Base-by-base conservation (phyloP, 2,888 invertebrate species). In the Amiota communis region DNA sequence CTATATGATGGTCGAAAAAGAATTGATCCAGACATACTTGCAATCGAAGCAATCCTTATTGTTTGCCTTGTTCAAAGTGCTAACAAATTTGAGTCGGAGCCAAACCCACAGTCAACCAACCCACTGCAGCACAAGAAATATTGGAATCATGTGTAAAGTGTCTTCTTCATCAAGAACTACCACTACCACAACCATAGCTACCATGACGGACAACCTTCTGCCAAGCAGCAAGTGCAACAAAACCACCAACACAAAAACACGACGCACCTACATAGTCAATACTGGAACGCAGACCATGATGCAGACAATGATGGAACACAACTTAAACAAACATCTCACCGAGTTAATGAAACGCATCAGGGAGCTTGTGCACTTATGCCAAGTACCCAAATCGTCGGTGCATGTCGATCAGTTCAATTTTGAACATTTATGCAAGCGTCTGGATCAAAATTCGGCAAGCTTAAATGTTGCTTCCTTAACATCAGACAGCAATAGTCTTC, bases 11-110 rank as follows among this genome's bases (percentile, higher is more conserved):
- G 20, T 74, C 6, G 20, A 23, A 1, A 2, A 36, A 57, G 9
- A n/a, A 51, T 72, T 81, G 36, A 8, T 57, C 46, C 36, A 57
- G 2, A 63, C 69, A 12, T 83, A 83, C 64, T 69, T 47, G 13
- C 71, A 77, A 59, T 53, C 78, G 11, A 70, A 71, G 17, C 61
- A 75, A 1, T 78, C 79, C 1, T 56, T 80, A 69, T 64, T 80
- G 20, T 48, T 74, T n/a, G 49, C 71, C 9, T 59, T 78, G 15
- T 61, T 83, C 13, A 51, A 77, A 12, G 57, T 70, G 2, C 68
- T 82, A 57, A 23, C 74, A 56, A 73, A 73, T n/a, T 51, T 64
- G 9, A 68, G 12, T 36, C 57, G 46, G 2, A 11, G 9, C 10
- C 36, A 69, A 70, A 51, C 69, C n/a, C 47, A n/a, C 15, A 53